Evolutionary conservation across 2,113 vertebrate genomes (phyloP).

Genomic region (Microcebus jonahi): DNA sequence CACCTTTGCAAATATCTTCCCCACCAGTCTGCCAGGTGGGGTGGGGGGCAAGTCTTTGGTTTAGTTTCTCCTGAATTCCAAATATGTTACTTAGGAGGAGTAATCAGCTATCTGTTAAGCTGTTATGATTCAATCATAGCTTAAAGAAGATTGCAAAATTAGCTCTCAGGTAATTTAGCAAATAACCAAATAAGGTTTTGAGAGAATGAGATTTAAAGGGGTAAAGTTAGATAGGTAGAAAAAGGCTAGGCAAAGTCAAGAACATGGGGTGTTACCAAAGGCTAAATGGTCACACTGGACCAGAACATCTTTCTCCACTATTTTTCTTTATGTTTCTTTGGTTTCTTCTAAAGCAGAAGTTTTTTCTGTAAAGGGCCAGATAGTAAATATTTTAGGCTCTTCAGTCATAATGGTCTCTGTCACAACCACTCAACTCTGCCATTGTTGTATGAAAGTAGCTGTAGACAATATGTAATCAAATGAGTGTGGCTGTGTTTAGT

Average conservation of each 20-base stretch:
- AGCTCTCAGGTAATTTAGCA: conserved; percentile 2
- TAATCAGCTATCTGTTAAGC: conserved; percentile 20
- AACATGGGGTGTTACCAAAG: not conserved
- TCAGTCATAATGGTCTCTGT: too few species aligned
- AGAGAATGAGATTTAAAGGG: not conserved
- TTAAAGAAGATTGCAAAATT: conserved; percentile 23
- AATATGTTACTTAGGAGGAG: not conserved
- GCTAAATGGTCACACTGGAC: not conserved
- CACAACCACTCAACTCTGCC: too few species aligned
- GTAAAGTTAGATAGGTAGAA: not conserved
- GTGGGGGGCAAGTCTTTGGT: not conserved
- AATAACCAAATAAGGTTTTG: not conserved
- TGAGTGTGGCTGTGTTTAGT: too few species aligned
- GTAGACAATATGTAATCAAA: too few species aligned
- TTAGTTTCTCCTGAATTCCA: not conserved
- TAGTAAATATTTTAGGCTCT: too few species aligned
- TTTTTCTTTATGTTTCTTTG: too few species aligned
- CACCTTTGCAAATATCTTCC: not conserved
- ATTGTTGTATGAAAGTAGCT: too few species aligned
- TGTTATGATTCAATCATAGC: not conserved
- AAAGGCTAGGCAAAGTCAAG: not conserved
- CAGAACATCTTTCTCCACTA: too few species aligned
- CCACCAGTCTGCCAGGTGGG: not conserved
- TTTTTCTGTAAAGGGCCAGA: too few species aligned
- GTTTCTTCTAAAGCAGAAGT: too few species aligned